Conservation (phyloP, 2,797 vertebrate species). For the Cossypha dichroa region DNA sequence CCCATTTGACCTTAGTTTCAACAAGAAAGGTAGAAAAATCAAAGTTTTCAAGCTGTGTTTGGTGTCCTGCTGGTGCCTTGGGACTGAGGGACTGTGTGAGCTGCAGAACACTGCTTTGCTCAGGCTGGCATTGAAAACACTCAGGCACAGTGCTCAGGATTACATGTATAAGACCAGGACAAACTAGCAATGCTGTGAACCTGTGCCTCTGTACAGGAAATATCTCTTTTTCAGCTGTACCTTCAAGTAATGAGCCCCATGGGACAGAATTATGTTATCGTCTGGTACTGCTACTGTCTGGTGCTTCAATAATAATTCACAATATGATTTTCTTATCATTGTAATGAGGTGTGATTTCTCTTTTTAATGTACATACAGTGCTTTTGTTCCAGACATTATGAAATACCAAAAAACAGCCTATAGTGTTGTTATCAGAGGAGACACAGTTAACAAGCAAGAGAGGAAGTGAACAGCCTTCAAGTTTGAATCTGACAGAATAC, state of each 20-base stretch:
- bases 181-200: neutral
- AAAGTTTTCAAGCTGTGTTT: neutral
- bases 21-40: neutral
- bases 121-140: neutral
- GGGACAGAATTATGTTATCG: neutral
- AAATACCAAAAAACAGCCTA: neutral
- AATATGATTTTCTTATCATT: neutral
- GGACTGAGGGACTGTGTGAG: neutral
- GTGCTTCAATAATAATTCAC: neutral
- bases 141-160: neutral
- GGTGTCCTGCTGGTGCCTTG: neutral
- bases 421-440: neutral
- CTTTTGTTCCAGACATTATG: neutral
- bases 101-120: neutral
- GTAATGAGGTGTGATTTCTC: neutral
- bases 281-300: neutral
- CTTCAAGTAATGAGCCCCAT: neutral
- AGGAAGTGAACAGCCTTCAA: neutral
- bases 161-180: neutral
- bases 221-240: neutral
- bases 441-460: neutral
- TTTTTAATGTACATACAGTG: neutral
- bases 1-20: neutral
- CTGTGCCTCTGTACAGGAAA: neutral
- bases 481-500: neutral